A percentile compares a stretch with the other conserved stretches of the same genome.
These are phyloP conservation scores for Coregonus suidteri DNA, from an alignment of 2,797 vertebrate genomes.

Conservation along the genomic window DNA sequence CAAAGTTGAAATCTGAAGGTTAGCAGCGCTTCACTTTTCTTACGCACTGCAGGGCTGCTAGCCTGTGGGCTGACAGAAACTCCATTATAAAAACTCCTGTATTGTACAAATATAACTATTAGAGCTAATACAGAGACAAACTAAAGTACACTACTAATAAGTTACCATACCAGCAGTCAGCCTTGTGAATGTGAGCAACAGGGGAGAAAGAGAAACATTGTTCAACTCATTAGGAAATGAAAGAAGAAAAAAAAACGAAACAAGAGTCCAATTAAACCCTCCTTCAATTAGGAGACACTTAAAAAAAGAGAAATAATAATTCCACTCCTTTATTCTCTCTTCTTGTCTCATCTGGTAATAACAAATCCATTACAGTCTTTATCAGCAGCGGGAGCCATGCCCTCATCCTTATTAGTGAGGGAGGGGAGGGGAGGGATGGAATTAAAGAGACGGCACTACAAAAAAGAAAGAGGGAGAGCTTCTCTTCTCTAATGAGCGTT, in stretches of 20 bases:
- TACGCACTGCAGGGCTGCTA: not conserved
- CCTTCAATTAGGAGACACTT: slow-evolving; percentile 68
- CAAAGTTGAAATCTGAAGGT: not conserved
- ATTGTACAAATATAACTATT: not conserved
- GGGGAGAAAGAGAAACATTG: slow-evolving; percentile 14
- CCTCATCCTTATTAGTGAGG: slow-evolving; percentile 52
- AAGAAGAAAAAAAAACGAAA: slow-evolving; percentile 56
- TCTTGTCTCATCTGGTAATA: slow-evolving; percentile 69
- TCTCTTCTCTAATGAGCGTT: slow-evolving; percentile 70
- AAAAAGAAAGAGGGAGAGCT: slow-evolving; percentile 52
- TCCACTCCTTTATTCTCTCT: slow-evolving; percentile 47
- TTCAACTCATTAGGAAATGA: slow-evolving; percentile 55
- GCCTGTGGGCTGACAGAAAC: not conserved
- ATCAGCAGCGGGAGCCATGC: slow-evolving; percentile 60
- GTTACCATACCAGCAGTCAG: slow-evolving; percentile 5
- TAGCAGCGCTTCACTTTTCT: not conserved
- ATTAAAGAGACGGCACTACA: slow-evolving; percentile 69
- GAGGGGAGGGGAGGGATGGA: slow-evolving; percentile 45
- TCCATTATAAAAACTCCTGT: not conserved
- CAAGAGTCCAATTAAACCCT: slow-evolving; percentile 64
- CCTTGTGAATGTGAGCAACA: not conserved
- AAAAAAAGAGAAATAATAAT: slow-evolving; percentile 66
- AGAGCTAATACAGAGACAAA: not conserved
- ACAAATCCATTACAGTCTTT: slow-evolving; percentile 77
- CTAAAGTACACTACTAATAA: not conserved